Evolutionary conservation across 1,140 invertebrate species (phyloP), one percentile per base, ranked within the genome.

Genomic region (Chlorops oryzae): DNA sequence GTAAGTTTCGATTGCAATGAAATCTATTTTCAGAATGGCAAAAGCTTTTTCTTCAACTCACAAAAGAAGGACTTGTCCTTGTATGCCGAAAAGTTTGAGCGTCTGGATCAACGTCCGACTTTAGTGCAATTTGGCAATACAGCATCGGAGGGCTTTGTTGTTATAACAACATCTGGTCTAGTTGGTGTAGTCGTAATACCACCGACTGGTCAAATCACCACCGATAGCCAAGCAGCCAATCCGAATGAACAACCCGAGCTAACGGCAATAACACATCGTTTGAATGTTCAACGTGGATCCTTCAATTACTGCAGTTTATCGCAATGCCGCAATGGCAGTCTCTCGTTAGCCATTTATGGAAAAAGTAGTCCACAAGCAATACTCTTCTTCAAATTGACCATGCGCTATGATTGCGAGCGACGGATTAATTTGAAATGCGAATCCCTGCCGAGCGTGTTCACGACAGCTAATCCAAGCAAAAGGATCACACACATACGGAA

Each of bases 11-110:
- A n/a, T n/a, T n/a, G n/a, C n/a, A n/a, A n/a, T n/a, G n/a, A n/a
- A n/a, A n/a, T n/a, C n/a, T n/a, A n/a, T n/a, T n/a, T 91, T 70
- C 88, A 91, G 72, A 87, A 87, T 66, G 89, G 89, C 0, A 84
- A 88, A 55, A 87, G 87, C 17, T 55, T 78, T 0, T 50, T 72
- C 4, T 63, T 73, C 7, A 79, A 84, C 21, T 67, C 80, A 5
- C 89, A 92, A 67, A 90, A 91, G 59, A 65, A 72, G 2, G 89
- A 94, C 55, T 83, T 78, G 55, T 72, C 80, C 3, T 80, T 84
- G 9, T 94, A 93, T 65, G 81, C 77, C 44, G 93, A 96, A 34
- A 93, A 92, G 70, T 92, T 93, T 63, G 83, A 81, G 58, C 77
- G 88, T 63, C 64, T 85, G 12, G 78, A 84, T 46, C 86, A 88